These are phyloP conservation scores for Cacatua alba DNA, from an alignment of 2,113 vertebrate species.

Conservation along the genomic window DNA sequence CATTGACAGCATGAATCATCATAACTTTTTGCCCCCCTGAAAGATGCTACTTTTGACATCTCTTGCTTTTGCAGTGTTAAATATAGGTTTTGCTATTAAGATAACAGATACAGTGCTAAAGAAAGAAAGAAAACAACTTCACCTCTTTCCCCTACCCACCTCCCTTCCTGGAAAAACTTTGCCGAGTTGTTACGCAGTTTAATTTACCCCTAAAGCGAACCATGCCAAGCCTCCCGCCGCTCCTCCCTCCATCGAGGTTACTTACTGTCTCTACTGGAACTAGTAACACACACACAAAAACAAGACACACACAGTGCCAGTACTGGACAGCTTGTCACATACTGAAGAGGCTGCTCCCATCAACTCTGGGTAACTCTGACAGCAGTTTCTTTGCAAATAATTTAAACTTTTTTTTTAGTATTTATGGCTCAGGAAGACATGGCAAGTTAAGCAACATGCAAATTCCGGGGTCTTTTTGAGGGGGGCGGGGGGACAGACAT, in stretches of 20 bases:
- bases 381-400: neutral
- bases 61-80: neutral
- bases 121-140: neutral
- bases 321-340: neutral
- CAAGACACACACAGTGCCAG: neutral
- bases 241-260: neutral
- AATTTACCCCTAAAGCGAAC: neutral
- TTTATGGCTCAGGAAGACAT: neutral
- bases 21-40: neutral
- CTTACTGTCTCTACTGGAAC: neutral
- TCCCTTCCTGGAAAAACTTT: neutral
- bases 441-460: neutral
- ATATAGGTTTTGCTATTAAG: neutral
- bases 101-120: neutral
- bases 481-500: neutral
- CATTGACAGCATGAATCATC: conserved; percentile 7
- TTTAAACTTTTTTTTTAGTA: neutral
- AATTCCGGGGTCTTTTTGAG: neutral
- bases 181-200: neutral
- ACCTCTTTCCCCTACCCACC: neutral
- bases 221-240: neutral
- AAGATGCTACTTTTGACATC: neutral
- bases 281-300: neutral
- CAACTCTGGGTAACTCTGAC: neutral
- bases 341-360: neutral